These are phyloP conservation scores for Neotragus moschatus DNA, from an alignment of 2,113 vertebrate genomes.

Conservation along the genomic window DNA sequence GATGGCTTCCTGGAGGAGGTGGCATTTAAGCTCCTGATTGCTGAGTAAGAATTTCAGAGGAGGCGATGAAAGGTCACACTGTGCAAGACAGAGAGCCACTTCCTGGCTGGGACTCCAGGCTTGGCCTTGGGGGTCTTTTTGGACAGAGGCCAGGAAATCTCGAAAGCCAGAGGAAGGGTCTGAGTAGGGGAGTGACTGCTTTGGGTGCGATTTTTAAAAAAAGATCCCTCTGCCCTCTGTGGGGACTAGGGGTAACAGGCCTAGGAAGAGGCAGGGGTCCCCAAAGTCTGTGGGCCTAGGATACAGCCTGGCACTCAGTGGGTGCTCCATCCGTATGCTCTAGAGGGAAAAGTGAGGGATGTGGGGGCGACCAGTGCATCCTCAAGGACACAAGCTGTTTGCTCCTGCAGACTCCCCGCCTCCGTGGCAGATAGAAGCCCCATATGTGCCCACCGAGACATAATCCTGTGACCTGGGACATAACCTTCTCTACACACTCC, in stretches of 20 bases:
- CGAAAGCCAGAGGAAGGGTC: background rate
- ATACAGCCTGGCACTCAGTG: background rate
- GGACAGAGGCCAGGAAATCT: background rate
- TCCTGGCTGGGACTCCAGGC: background rate
- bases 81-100: background rate
- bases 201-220: background rate
- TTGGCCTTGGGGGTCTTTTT: background rate
- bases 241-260: background rate
- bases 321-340: background rate
- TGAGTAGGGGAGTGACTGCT: background rate
- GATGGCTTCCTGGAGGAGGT: background rate
- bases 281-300: background rate
- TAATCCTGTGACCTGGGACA: background rate
- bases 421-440: background rate
- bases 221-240: background rate
- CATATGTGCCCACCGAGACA: background rate
- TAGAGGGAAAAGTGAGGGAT: background rate
- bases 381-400: constrained; percentile 7
- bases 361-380: background rate
- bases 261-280: background rate
- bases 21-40: background rate
- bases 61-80: background rate
- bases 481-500: background rate
- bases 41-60: background rate
- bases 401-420: background rate